phyloP scores from a whole-genome alignment of 2,113 vertebrate genomes.

The Pontoporia blainvillei region DNA sequence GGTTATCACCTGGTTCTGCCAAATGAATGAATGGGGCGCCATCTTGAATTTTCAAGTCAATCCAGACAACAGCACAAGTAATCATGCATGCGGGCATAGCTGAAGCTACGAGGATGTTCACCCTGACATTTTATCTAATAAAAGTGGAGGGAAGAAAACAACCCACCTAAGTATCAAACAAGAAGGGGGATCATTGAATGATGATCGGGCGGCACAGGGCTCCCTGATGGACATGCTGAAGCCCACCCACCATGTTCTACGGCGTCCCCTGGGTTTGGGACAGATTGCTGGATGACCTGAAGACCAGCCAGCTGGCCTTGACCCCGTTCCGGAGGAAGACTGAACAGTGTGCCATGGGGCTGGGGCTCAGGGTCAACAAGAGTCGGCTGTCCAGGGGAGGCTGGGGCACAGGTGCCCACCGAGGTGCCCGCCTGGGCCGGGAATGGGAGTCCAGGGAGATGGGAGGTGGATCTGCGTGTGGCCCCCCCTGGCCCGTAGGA shows the following conservation, averaged over 20 bases:
- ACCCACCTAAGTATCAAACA: neutral
- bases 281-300: neutral
- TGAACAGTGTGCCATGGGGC: neutral
- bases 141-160: neutral
- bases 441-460: neutral
- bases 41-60: neutral
- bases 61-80: neutral
- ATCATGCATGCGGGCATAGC: rapidly evolving
- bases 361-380: neutral
- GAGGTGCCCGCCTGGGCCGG: rapidly evolving
- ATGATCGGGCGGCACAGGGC: neutral
- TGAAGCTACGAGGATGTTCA: neutral
- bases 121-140: neutral
- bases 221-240: neutral
- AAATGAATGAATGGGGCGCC: rapidly evolving
- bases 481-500: neutral
- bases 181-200: neutral
- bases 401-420: neutral
- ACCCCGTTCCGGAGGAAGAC: neutral
- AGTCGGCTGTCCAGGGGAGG: neutral
- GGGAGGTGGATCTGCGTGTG: neutral
- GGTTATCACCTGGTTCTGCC: neutral
- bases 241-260: constrained; percentile 4
- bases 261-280: constrained; percentile 22
- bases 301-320: neutral